A percentile compares a stretch with the other conserved stretches of the same genome.
These are phyloP conservation scores for Endotricha flammealis DNA, from an alignment of 2,888 invertebrate species.

Conservation along the genomic window DNA sequence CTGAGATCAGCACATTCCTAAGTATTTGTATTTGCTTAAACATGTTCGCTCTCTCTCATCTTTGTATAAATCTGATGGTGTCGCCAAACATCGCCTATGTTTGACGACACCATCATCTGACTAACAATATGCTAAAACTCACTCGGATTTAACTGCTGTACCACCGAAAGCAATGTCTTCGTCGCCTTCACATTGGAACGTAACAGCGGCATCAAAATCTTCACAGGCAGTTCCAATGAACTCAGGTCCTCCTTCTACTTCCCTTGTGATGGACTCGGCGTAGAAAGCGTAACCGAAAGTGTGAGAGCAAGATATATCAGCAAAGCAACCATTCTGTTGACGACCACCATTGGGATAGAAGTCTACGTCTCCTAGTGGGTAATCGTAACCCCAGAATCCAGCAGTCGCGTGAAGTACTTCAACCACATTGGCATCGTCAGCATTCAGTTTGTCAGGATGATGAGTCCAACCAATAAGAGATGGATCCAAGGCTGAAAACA, in stretches of 20 bases:
- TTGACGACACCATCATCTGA: no score
- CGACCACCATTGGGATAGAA: conserved; percentile 65
- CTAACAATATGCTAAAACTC: no score
- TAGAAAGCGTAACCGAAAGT: conserved; percentile 46
- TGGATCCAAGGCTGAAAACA: conserved; percentile 61
- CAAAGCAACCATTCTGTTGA: conserved; percentile 44
- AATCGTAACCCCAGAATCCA: conserved; percentile 52
- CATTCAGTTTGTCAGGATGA: conserved; percentile 42
- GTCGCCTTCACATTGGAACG: conserved; percentile 37
- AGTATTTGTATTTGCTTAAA: no score
- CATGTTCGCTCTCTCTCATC: no score
- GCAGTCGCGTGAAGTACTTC: conserved; percentile 61
- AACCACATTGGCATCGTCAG: conserved; percentile 48
- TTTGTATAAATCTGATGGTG: no score
- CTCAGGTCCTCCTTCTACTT: conserved; percentile 24
- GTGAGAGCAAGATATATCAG: conserved; percentile 44
- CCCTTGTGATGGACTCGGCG: conserved; percentile 50
- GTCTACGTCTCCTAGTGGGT: conserved; percentile 57
- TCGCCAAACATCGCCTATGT: no score
- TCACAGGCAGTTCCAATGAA: conserved; percentile 59
- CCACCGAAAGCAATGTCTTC: conserved; percentile 52
- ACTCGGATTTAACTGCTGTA: conserved; percentile 37
- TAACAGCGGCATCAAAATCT: conserved; percentile 38
- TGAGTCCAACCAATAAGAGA: conserved; percentile 60
- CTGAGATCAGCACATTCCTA: no score